Percentiles rank a stretch among this genome's conserved stretches.
These are phyloP conservation scores for Scartelaos histophorus DNA, from an alignment of 2,113 vertebrate species.

Conservation along the genomic window DNA sequence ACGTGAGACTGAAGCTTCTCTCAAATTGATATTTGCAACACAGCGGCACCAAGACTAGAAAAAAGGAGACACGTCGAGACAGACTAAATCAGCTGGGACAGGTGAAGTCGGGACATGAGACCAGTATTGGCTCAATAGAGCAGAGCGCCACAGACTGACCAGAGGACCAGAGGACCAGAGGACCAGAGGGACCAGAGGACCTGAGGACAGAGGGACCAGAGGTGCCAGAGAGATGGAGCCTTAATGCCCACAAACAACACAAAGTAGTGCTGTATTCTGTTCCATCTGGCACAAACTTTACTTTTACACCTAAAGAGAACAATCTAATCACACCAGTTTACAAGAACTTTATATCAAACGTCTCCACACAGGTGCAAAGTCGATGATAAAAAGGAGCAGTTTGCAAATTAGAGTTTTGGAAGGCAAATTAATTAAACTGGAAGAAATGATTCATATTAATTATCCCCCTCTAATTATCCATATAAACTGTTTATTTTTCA, in stretches of 20 bases:
- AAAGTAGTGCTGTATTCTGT: background rate
- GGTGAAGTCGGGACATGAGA: slow-evolving; percentile 32
- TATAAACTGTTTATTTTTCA: background rate
- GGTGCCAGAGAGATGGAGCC: too few relatives aligned
- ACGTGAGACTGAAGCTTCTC: slow-evolving; percentile 64
- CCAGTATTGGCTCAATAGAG: slow-evolving; percentile 26
- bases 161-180: background rate
- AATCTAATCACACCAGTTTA: too few relatives aligned
- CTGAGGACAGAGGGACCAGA: slow-evolving; percentile 8
- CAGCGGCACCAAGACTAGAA: slow-evolving; percentile 38
- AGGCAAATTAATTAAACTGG: background rate
- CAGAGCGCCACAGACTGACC: slow-evolving; percentile 3
- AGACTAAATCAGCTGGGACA: slow-evolving; percentile 17
- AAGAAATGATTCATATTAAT: background rate
- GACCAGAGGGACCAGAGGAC: slow-evolving; percentile 20
- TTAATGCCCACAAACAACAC: slow-evolving; percentile 11
- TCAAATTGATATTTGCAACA: slow-evolving; percentile 69
- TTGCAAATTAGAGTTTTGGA: background rate
- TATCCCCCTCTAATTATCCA: background rate
- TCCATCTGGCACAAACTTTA: background rate
- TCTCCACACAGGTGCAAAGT: background rate
- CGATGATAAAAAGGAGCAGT: background rate
- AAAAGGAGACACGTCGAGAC: slow-evolving; percentile 14
- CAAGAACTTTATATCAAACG: background rate
- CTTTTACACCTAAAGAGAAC: too few relatives aligned